phyloP scores from a whole-genome alignment of 2,113 vertebrate species.

The Leucopsar rothschildi region DNA sequence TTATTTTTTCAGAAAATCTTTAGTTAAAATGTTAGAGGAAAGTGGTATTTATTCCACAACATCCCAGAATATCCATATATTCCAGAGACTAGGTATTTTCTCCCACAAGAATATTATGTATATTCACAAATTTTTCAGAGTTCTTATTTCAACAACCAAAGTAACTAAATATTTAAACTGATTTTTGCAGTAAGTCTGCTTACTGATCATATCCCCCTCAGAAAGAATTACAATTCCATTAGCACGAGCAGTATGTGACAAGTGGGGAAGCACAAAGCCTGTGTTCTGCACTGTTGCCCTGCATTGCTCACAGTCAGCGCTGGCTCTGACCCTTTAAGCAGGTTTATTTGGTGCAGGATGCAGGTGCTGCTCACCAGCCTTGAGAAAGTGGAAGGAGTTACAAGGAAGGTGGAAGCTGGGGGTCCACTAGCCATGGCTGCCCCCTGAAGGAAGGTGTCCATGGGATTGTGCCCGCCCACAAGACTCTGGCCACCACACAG shows the following conservation, averaged over 20 bases:
- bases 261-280: background rate
- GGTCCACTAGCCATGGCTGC: background rate
- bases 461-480: background rate
- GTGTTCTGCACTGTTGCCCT: background rate
- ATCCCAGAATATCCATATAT: background rate
- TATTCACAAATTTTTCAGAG: background rate
- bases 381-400: background rate
- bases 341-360: background rate
- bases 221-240: conserved; percentile 13
- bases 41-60: conserved; percentile 36
- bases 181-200: conserved; percentile 40
- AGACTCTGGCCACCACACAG: background rate
- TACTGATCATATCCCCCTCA: background rate
- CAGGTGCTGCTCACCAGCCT: background rate
- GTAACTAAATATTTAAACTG: conserved; percentile 48
- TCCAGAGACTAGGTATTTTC: background rate
- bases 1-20: conserved; percentile 71
- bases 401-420: background rate
- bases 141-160: conserved; percentile 49
- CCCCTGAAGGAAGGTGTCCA: background rate
- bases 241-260: background rate
- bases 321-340: background rate
- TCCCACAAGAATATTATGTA: background rate
- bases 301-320: background rate
- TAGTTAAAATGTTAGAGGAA: conserved; percentile 59